phyloP scores from a whole-genome alignment of 2,888 invertebrate genomes.

The Nymphalis c-album region DNA sequence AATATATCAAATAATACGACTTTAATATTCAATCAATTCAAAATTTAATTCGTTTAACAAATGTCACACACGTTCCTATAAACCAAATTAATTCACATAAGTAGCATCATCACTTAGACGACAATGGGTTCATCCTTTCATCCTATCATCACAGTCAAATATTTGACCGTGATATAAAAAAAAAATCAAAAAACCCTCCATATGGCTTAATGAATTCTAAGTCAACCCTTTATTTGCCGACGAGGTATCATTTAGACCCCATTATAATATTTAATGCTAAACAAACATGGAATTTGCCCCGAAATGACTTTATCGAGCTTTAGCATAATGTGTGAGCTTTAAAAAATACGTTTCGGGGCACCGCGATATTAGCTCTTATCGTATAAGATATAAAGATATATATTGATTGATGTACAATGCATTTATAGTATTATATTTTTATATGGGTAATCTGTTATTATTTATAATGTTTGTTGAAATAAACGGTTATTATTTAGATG shows the following conservation, averaged over 20 bases:
- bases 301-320: conserved; percentile 71
- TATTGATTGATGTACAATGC: too few relatives aligned
- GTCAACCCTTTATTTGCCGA: conserved; percentile 76
- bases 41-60: neutral
- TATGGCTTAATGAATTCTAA: conserved; percentile 63
- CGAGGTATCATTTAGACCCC: conserved; percentile 66
- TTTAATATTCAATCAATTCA: too few relatives aligned
- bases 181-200: conserved; percentile 36
- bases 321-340: conserved; percentile 43
- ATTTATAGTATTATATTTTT: too few relatives aligned
- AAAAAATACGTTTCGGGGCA: conserved; percentile 24
- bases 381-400: too few relatives aligned
- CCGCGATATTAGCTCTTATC: too few relatives aligned
- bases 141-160: conserved; percentile 49
- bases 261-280: conserved; percentile 79
- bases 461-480: too few relatives aligned
- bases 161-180: conserved; percentile 53
- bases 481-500: too few relatives aligned
- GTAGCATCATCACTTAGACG: conserved; percentile 12
- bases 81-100: neutral
- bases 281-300: conserved; percentile 70
- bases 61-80: neutral
- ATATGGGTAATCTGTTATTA: too few relatives aligned
- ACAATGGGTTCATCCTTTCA: conserved; percentile 13
- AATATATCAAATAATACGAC: too few relatives aligned